Evolutionary conservation across 53 echinoderm and acorn worm genomes (phyloP).

Genomic region (Arbacia lixula): DNA sequence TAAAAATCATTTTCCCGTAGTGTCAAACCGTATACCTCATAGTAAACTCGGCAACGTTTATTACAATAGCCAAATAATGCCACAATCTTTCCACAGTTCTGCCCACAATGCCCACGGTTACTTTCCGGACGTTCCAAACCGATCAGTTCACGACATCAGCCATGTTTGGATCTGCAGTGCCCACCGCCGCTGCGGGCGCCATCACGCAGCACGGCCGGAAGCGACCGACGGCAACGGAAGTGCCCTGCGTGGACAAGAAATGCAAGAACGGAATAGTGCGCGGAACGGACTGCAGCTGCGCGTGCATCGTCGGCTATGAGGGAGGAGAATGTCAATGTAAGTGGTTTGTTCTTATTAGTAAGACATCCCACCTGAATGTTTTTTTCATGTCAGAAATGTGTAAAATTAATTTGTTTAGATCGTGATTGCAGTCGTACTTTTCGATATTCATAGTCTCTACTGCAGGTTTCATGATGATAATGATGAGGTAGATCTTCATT

Average conservation of each 20-base stretch:
- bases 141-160: background rate
- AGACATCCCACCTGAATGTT: too few species aligned
- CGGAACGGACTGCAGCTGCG: conserved; percentile 49
- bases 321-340: conserved; percentile 49
- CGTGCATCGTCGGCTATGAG: conserved; percentile 43
- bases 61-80: too few species aligned
- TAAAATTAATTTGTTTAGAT: too few species aligned
- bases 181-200: background rate
- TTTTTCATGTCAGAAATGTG: too few species aligned
- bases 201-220: background rate
- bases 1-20: too few species aligned
- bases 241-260: conserved; percentile 41
- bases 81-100: background rate
- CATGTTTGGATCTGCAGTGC: background rate
- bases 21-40: too few species aligned
- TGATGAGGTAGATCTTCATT: too few species aligned
- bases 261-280: conserved; percentile 54
- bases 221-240: conserved; percentile 17
- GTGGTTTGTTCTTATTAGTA: too few species aligned
- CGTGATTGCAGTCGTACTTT: too few species aligned
- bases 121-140: conserved; percentile 4
- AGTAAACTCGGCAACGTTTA: too few species aligned
- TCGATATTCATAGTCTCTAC: too few species aligned
- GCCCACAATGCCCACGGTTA: background rate
- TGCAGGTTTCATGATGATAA: too few species aligned